Percentiles rank a stretch among this genome's conserved stretches.
Conservation (phyloP, 2,113 vertebrate species). For the Xenus cinereus region DNA sequence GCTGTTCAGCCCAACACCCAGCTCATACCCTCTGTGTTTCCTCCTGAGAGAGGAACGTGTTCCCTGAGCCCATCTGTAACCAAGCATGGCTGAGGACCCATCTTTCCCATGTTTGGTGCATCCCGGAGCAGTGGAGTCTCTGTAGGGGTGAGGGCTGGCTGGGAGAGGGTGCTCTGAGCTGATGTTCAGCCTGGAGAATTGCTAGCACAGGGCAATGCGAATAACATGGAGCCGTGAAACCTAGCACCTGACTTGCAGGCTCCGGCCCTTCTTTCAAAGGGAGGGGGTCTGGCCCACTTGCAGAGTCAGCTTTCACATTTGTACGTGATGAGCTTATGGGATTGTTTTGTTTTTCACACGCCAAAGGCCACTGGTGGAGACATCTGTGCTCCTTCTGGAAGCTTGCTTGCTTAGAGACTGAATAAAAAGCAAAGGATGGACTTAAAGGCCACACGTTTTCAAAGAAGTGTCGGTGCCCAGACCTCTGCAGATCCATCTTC, state of each 20-base stretch:
- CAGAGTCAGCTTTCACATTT: background rate
- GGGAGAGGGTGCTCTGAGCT: background rate
- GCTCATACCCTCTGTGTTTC: background rate
- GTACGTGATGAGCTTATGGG: background rate
- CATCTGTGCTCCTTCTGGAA: background rate
- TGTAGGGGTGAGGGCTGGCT: background rate
- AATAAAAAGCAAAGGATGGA: background rate
- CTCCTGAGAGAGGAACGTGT: background rate
- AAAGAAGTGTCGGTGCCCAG: background rate
- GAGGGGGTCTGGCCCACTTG: background rate
- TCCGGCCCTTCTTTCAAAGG: background rate
- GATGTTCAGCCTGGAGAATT: background rate
- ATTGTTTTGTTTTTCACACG: background rate
- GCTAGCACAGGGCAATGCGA: background rate
- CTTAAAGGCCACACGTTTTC: background rate
- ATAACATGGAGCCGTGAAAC: background rate
- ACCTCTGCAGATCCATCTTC: background rate
- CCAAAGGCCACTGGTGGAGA: background rate
- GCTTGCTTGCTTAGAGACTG: background rate
- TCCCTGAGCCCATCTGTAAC: background rate
- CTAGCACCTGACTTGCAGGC: background rate
- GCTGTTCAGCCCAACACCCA: background rate
- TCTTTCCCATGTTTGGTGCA: background rate
- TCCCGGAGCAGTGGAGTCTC: background rate
- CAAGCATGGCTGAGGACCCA: rapidly evolving